Base-by-base conservation (phyloP, 2,113 vertebrate species). In the Equus przewalskii region DNA sequence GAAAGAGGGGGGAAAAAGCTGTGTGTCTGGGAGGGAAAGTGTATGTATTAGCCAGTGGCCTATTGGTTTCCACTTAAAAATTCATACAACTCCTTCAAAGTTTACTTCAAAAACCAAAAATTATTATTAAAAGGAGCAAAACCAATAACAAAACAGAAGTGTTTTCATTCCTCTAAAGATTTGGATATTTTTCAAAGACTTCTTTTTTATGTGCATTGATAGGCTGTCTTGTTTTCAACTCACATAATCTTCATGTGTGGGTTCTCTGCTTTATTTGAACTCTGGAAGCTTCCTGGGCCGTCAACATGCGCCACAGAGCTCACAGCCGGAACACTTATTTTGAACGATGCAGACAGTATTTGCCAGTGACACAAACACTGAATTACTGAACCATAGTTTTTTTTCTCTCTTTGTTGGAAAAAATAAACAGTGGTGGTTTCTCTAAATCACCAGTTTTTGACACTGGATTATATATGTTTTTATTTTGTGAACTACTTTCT, bases 21-120 rank as follows among this genome's bases (percentile, higher is more conserved):
- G 51, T 88, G 44, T 87, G 90, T 94, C 62, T 11, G 64, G 82
- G 75, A 96, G 22, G 90, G 88, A 62, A 69, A 75, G 75, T 21
- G 3, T 1, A 22, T 41, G 21, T 21, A 10, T 58, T 22, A 92
- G 33, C 21, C 94, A 41, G n/a, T 44, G 4, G 75, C 90, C 93
- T 78, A 7, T 44, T 93, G 84, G 7, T 86, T 58, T 85, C 81
- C 83, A 90, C 84, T 26, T 12, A 18, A 41, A 85, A 62, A 69
- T 18, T 81, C 84, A 56, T 49, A 87, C 12, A 33, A 70, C 73
- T 88, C 30, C 76, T 80, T 92, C 91, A 84, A 51, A 5, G 96
- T 83, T 76, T 94, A 79, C 96, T 91, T 97, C 64, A 94, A 30
- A 89, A 69, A 18, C 89, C 93, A 95, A 97, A 96, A 80, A 1